Base-by-base conservation (phyloP, 2,113 vertebrate species). In the Bagarius yarrelli region DNA sequence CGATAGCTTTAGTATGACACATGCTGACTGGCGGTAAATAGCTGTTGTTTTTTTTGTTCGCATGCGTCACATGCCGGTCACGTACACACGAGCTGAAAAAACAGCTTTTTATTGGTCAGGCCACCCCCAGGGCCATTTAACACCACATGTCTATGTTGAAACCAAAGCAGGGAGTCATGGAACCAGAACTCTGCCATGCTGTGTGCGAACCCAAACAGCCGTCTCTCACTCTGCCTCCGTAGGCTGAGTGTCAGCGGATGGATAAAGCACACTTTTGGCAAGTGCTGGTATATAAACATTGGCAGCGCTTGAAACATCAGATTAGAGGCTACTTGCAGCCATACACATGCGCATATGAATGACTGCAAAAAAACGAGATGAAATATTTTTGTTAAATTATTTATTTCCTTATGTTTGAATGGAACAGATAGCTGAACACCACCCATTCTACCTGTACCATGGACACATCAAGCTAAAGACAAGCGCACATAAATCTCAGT, bases 151-250 rank as follows among this genome's bases (percentile, higher is more conserved):
- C 69, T 21, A 30, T 74, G 76, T 66, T 57, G 67, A 78, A 79
- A 78, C 75, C 15, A 5, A 56, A 61, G 69, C 67, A 25, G 67
- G 55, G 67, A 75, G 81, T 63, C 69, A 57, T 79, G 85, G 78
- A 81, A 83, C 80, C 78, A 60, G 78, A 83, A 69, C n/a, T 18
- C 63, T 30, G 81, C 27, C 80, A 76, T 63, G 81, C 71, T 80
- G 61, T 72, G 53, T 57, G 74, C 74, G 66, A 81, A 85, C 59
- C 60, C 60, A 63, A 85, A 83, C 81, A 81, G 78, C 55, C 32
- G 52, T 36, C 8, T 80, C 61, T 67, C 44, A 30, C 55, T 76
- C n/a, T 73, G 70, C 70, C 69, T 66, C 69, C 63, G 53, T 47
- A 59, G 70, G 76, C 56, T 47, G 57, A 57, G 47, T 70, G 66